Base-by-base conservation (phyloP, 2,888 invertebrate genomes). In the Cotesia congregata region DNA sequence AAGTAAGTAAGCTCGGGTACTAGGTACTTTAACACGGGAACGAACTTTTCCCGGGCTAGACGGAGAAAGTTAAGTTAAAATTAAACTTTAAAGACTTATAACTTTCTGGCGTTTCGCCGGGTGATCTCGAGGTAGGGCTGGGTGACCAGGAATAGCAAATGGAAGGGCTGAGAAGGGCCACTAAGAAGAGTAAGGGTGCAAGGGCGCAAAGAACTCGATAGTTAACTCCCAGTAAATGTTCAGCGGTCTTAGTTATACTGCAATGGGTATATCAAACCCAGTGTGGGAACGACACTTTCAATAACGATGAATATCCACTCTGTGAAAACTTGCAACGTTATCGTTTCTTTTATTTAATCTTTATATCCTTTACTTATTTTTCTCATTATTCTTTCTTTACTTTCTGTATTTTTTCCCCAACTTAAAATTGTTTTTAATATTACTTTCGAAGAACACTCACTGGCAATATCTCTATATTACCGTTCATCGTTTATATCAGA, bases 1-100 rank as follows among this genome's bases (percentile, higher is more conserved):
- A 50, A 17, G 39, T 30, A 59, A 38, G 50, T 60, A 62, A 73
- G 65, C 69, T 20, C 61, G 73, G 69, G 38, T 30, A 68, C 60
- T 62, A n/a, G 62, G 72, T 70, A 72, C 62, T 62, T 38, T 15
- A 67, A 62, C 38, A 20, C 60, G 30, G 41, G 64, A 68, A 69
- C 69, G 69, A 50, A 71, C 75, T 71, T 71, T 59, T 61, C 60
- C 72, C 38, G 17, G 76, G 72, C 76, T 74, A 41, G 61, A 74
- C 65, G 74, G 70, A 67, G 77, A 68, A 80, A 82, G 82, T 83
- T 80, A 83, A 82, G 80, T 82, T 83, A 82, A 84, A 85, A 84
- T 85, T 84, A 84, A 85, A 84, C 80, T 84, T 82, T 82, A 81
- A 83, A 85, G 84, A 84, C 84, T 85, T 85, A 82, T 83, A 85